Base-by-base conservation (phyloP, 2,113 vertebrate genomes). In the Todiramphus chloris region DNA sequence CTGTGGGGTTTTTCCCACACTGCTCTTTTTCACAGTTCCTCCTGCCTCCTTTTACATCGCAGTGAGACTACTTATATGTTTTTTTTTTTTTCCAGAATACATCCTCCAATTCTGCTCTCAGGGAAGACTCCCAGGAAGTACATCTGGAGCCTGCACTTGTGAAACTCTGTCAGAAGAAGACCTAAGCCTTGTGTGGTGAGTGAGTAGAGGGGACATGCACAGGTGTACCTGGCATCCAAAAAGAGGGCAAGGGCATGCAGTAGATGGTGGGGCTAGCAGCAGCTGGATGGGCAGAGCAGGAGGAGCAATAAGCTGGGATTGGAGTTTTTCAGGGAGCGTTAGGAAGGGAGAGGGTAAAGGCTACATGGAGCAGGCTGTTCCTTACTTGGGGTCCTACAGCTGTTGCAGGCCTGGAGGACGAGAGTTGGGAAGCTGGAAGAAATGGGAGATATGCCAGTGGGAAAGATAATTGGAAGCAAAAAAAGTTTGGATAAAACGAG, bases 1-100 rank as follows among this genome's bases (percentile, higher is more conserved):
- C 20, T 88, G 56, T 58, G 11, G n/a, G 44, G 0, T 0, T 0
- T 64, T 39, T 3, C 21, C 33, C 35, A 6, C 11, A 3, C 5
- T 31, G 5, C 11, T 48, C 17, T 53, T 87, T 77, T 66, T 63
- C 37, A 21, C 0, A 5, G 11, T 41, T 85, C 28, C 17, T 44
- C 21, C 44, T 78, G 17, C 30, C 20, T 39, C 53, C 3, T 78
- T 78, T 58, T 35, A 16, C n/a, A 23, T n/a, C 70, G 27, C 24
- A 58, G 16, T 15, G 13, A 30, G 15, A 46, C 69, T 69, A 53
- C 6, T 48, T 39, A 17, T 1, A 14, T 0, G 1, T 0, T 3
- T 23, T 4, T 70, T 4, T 70, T 33, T 68, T 33, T 39, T 17
- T 4, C 35, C 43, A 31, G 35, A 80, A 39, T 37, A 18, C 12